These are phyloP conservation scores for Physella acuta DNA, from an alignment of 1,140 invertebrate genomes.

Conservation along the genomic window DNA sequence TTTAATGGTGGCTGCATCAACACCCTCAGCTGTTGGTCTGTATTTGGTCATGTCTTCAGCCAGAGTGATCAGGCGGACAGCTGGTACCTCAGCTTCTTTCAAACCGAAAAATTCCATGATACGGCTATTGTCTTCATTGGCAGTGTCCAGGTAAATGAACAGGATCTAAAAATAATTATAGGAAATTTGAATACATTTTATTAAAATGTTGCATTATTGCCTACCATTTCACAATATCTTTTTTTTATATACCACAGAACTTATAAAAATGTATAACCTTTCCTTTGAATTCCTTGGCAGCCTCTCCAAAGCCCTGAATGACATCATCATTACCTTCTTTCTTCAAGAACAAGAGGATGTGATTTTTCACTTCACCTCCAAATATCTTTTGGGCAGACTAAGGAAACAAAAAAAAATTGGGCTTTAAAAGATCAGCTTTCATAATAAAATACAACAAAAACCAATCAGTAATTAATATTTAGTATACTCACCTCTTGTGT, in stretches of 20 bases:
- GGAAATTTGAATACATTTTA: not conserved
- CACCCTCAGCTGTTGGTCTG: conserved; percentile 82
- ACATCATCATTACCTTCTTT: conserved; percentile 79
- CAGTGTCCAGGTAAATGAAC: conserved; percentile 93
- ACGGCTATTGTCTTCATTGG: conserved; percentile 92
- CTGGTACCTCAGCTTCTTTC: conserved; percentile 87
- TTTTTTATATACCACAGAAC: not conserved
- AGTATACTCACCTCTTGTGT: conserved; percentile 68
- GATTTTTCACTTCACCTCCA: conserved; percentile 94
- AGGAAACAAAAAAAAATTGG: conserved; percentile 26
- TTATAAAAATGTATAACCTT: conserved; percentile 65
- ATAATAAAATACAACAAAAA: too few relatives aligned
- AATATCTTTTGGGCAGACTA: conserved; percentile 94
- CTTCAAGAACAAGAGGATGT: conserved; percentile 91
- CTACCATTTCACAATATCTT: not conserved
- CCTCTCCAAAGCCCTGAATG: conserved; percentile 65
- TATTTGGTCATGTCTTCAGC: conserved; percentile 99
- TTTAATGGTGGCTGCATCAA: conserved; percentile 76
- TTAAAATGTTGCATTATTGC: too few relatives aligned
- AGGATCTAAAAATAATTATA: conserved; percentile 66
- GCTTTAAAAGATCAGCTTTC: not conserved
- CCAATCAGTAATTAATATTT: not conserved
- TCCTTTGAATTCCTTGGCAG: conserved; percentile 87
- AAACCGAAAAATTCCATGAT: conserved; percentile 99
- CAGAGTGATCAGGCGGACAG: conserved; percentile 88